A percentile compares a stretch with the other conserved stretches of the same genome.
These are phyloP conservation scores for Oryzias melastigma DNA, from an alignment of 2,113 vertebrate species.

Conservation along the genomic window DNA sequence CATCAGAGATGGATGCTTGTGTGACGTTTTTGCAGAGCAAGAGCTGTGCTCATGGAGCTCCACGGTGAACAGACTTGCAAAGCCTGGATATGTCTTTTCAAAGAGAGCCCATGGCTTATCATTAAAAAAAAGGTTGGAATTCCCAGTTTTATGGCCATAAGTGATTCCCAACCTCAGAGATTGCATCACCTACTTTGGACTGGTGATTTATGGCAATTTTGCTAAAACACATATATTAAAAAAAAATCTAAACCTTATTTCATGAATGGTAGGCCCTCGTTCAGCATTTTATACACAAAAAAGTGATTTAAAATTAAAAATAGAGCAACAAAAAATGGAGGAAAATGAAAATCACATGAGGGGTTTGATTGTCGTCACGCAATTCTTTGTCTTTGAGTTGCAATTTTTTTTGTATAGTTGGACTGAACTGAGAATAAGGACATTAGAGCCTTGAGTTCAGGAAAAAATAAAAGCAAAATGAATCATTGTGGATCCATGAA, in stretches of 20 bases:
- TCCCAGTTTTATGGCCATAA: conserved; percentile 12
- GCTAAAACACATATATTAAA: conserved; percentile 2
- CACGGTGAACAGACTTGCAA: conserved; percentile 27
- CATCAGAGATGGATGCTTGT: conserved; percentile 25
- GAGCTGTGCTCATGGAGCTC: conserved; percentile 22
- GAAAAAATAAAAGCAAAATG: conserved; percentile 40
- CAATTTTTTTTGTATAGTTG: no score
- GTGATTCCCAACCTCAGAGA: conserved; percentile 10
- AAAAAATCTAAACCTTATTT: neutral
- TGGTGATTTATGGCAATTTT: conserved; percentile 23
- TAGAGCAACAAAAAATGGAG: conserved; percentile 36
- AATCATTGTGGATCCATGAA: conserved; percentile 40
- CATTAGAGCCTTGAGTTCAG: conserved; percentile 14
- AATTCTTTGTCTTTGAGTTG: conserved; percentile 49
- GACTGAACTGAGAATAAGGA: conserved; percentile 6
- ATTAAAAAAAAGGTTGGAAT: conserved; percentile 3
- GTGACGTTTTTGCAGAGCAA: conserved; percentile 27
- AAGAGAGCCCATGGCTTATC: conserved; percentile 18
- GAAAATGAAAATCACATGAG: conserved; percentile 6
- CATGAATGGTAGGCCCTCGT: conserved; percentile 4
- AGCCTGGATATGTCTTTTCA: conserved; percentile 33
- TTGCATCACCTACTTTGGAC: conserved; percentile 15
- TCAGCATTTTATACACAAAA: conserved; percentile 32
- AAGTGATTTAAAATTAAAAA: conserved; percentile 51
- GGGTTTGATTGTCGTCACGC: conserved; percentile 71